These are phyloP conservation scores for Neodon shergylaensis DNA, from an alignment of 2,113 vertebrate genomes.

Conservation along the genomic window DNA sequence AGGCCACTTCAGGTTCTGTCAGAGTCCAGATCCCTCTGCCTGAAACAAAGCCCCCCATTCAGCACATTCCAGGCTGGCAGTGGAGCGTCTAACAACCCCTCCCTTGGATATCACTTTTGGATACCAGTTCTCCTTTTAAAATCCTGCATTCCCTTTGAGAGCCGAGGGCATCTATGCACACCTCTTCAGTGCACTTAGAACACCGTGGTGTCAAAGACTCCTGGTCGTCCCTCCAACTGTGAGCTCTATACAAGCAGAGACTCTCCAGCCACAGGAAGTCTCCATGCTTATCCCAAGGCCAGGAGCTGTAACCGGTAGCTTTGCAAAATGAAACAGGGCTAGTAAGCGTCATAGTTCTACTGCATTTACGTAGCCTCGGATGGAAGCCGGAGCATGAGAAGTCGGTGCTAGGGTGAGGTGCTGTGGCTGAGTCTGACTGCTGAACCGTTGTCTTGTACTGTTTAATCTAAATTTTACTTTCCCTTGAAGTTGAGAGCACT, in stretches of 20 bases:
- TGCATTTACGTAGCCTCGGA: neutral
- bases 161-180: no score
- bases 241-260: neutral
- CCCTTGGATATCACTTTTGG: neutral
- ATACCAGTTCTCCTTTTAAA: neutral
- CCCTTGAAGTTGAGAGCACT: neutral
- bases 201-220: rapidly evolving
- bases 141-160: neutral
- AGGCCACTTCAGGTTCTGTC: neutral
- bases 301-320: neutral
- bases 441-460: neutral
- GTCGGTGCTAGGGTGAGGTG: neutral
- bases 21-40: neutral
- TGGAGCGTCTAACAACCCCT: neutral
- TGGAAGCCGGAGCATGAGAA: neutral
- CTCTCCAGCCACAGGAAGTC: neutral
- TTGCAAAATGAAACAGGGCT: neutral
- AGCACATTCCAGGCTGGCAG: neutral
- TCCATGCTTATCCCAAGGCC: neutral
- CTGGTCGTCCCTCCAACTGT: neutral
- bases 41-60: neutral
- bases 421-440: no score
- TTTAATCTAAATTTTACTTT: neutral
- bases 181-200: no score
- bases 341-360: neutral